These are phyloP conservation scores for Halcyon leucocephala DNA, from an alignment of 2,797 vertebrate genomes.

Conservation along the genomic window DNA sequence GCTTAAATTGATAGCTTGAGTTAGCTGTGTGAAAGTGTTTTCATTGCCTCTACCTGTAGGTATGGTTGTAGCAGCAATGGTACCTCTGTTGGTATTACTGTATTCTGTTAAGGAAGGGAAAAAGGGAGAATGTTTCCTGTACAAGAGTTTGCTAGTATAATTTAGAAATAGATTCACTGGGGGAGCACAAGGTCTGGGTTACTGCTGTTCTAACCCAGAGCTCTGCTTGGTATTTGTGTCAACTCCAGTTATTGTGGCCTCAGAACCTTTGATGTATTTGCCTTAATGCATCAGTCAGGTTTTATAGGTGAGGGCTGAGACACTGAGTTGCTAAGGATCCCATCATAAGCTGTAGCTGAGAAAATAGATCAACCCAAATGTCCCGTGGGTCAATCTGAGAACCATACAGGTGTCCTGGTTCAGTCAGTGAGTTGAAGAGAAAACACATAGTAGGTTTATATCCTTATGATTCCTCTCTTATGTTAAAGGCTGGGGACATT, in stretches of 20 bases:
- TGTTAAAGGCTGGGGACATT: not conserved
- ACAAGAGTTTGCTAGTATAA: not conserved
- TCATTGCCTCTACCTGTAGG: not conserved
- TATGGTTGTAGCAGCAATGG: not conserved
- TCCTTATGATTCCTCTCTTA: not conserved
- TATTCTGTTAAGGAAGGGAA: not conserved
- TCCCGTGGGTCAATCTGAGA: rapidly evolving
- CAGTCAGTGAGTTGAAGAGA: not conserved
- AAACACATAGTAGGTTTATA: not conserved
- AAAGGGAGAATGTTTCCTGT: not conserved
- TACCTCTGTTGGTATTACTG: not conserved
- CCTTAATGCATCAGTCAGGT: not conserved
- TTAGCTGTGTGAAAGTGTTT: not conserved
- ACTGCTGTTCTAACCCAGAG: not conserved
- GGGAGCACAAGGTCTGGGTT: not conserved
- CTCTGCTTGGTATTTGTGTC: not conserved
- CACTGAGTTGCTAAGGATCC: not conserved
- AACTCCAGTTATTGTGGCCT: not conserved
- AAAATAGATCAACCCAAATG: not conserved
- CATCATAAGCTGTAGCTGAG: not conserved
- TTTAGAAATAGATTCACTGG: not conserved
- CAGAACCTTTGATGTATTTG: not conserved
- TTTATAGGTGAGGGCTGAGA: not conserved
- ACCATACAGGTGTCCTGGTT: not conserved
- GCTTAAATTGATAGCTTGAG: not conserved